Evolutionary conservation across 2,888 invertebrate genomes (phyloP).

Genomic region (Apamea epomidion): DNA sequence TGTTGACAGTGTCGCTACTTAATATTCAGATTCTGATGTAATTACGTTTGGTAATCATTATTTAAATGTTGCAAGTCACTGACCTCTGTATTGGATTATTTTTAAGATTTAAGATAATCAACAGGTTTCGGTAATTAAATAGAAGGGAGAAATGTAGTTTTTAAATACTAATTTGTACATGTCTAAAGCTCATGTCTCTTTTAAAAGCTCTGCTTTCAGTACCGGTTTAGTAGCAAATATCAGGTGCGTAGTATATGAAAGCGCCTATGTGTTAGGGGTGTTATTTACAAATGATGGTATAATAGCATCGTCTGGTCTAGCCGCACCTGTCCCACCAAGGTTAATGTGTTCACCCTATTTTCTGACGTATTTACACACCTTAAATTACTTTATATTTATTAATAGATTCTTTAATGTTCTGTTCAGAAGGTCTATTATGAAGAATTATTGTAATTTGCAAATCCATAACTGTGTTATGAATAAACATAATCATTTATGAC

Average conservation of each 20-base stretch:
- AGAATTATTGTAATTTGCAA: constrained; percentile 33
- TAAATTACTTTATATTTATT: constrained; percentile 33
- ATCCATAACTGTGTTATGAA: constrained; percentile 29
- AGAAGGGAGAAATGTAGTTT: neutral
- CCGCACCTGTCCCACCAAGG: constrained; percentile 69
- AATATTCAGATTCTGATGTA: constrained; percentile 51
- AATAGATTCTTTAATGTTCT: constrained; percentile 31
- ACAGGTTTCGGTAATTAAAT: constrained; percentile 14
- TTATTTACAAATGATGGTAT: constrained; percentile 66
- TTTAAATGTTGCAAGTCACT: constrained; percentile 49
- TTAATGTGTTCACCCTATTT: constrained; percentile 68
- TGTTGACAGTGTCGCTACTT: constrained; percentile 52
- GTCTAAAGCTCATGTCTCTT: constrained; percentile 9
- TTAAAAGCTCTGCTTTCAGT: constrained; percentile 24
- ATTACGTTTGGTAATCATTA: constrained; percentile 30
- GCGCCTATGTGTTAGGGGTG: constrained; percentile 24
- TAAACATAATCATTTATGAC: constrained; percentile 31
- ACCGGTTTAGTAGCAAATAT: constrained; percentile 21
- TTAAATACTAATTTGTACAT: constrained; percentile 14
- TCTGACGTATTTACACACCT: constrained; percentile 59
- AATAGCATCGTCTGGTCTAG: constrained; percentile 63
- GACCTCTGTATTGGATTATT: constrained; percentile 39
- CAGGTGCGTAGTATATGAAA: constrained; percentile 20
- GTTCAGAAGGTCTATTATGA: constrained; percentile 19
- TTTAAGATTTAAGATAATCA: neutral